phyloP scores from a whole-genome alignment of 2,797 vertebrate species.

The Chelmon rostratus region DNA sequence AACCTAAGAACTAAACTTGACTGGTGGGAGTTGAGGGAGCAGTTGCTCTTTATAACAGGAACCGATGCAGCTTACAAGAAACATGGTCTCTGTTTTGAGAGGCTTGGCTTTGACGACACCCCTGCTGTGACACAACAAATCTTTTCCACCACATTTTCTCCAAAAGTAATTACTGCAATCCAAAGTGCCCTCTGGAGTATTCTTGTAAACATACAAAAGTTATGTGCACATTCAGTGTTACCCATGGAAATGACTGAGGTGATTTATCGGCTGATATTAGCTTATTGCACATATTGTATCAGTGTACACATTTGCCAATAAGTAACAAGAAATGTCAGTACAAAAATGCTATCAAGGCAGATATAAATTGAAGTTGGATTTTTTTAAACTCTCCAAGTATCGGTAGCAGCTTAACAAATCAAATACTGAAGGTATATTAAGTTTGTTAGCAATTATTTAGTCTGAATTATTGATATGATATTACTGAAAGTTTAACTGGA shows the following conservation, averaged over 20 bases:
- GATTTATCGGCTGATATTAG: not conserved
- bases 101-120: not conserved
- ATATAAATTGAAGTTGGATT: too few species aligned
- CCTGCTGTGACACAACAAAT: not conserved
- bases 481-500: too few species aligned
- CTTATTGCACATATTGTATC: not conserved
- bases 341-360: too few species aligned
- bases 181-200: not conserved
- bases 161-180: not conserved
- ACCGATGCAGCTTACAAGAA: not conserved
- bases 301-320: not conserved
- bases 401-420: too few species aligned
- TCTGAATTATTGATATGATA: too few species aligned
- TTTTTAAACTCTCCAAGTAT: too few species aligned
- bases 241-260: not conserved
- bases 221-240: not conserved
- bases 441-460: too few species aligned
- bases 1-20: not conserved
- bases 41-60: conserved; percentile 1
- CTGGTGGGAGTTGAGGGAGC: not conserved
- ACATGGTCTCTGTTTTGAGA: not conserved
- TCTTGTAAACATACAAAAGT: conserved; percentile 1
- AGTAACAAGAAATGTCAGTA: not conserved
- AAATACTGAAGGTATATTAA: too few species aligned
- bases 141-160: not conserved